Conservation (phyloP, 2,113 vertebrate genomes). For the Pandion haliaetus region DNA sequence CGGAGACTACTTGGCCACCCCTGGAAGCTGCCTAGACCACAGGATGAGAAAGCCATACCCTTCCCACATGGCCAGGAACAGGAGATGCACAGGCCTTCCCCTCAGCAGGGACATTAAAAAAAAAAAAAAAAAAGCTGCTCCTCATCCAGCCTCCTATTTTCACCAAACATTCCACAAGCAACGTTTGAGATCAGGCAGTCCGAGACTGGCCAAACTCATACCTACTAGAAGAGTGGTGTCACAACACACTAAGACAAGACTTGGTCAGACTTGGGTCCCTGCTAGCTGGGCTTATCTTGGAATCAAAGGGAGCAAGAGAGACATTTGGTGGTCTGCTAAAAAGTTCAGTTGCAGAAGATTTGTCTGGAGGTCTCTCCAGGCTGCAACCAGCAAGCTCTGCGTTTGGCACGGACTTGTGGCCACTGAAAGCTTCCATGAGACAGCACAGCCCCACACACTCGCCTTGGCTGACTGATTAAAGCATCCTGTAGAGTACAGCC, state of each 20-base stretch:
- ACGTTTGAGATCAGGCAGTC: not conserved
- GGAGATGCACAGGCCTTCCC: not conserved
- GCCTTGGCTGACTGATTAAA: not conserved
- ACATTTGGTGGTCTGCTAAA: not conserved
- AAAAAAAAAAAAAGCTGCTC: not conserved
- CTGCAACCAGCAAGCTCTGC: accelerated
- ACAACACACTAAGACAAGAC: not conserved
- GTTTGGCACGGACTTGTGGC: not conserved
- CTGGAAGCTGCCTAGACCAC: not conserved
- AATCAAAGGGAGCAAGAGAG: not conserved
- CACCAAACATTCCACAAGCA: not conserved
- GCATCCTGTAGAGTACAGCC: too few relatives aligned
- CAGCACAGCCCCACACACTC: accelerated
- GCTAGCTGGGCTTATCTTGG: not conserved
- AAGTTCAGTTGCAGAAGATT: not conserved
- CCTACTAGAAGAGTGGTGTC: not conserved
- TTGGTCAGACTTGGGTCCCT: not conserved
- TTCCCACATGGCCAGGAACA: not conserved
- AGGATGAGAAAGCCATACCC: not conserved
- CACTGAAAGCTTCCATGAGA: not conserved
- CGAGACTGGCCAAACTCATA: accelerated
- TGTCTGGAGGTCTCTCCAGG: not conserved
- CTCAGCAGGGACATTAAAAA: not conserved
- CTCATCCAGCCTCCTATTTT: not conserved
- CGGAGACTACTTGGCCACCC: not conserved